phyloP scores from a whole-genome alignment of 2,888 invertebrate genomes.

The Idaea aversata region DNA sequence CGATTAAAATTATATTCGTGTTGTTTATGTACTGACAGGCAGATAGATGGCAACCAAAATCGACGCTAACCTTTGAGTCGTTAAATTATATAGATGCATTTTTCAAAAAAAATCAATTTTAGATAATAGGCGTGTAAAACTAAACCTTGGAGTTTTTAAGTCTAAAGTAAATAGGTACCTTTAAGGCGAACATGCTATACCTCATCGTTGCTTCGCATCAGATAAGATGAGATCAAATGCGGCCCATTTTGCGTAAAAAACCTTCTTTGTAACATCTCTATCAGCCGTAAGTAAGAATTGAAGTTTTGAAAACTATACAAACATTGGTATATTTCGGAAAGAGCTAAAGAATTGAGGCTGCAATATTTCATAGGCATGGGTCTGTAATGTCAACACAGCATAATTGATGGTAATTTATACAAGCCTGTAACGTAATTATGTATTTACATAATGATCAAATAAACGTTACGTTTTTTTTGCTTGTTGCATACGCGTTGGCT shows the following conservation, averaged over 20 bases:
- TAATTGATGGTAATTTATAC: constrained; percentile 16
- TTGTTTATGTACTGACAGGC: background rate
- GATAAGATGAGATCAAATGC: no score
- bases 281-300: background rate
- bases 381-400: constrained; percentile 17
- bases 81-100: no score
- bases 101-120: no score
- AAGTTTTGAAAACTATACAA: background rate
- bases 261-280: no score
- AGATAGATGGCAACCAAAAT: background rate
- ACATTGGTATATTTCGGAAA: background rate
- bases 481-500: constrained; percentile 18
- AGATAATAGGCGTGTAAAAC: no score
- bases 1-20: background rate
- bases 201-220: no score
- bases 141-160: no score
- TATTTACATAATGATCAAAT: constrained; percentile 30
- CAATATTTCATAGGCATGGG: constrained; percentile 1
- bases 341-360: background rate
- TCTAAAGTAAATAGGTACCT: no score
- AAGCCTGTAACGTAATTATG: constrained; percentile 21
- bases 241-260: no score
- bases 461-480: constrained; percentile 21
- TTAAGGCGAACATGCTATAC: no score
- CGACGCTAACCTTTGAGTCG: no score